Evolutionary conservation across 2,797 vertebrate genomes (phyloP), one percentile per base, ranked within the genome.

Genomic region (Syngnathus rostellatus): DNA sequence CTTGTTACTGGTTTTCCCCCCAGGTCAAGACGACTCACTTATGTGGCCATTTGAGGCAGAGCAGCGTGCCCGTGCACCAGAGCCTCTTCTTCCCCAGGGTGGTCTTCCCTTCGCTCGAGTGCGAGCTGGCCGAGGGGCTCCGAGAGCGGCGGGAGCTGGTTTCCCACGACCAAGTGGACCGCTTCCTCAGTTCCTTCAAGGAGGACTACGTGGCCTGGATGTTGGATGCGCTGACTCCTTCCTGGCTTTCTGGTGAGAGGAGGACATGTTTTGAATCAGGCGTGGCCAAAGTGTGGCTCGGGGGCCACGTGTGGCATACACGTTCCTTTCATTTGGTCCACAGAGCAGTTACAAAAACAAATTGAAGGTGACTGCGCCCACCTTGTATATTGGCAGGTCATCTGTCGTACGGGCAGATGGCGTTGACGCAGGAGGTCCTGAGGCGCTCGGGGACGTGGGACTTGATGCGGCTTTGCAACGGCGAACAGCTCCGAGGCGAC

Each of bases 381-480:
- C 64, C 37, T 67, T 3, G 9, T 16, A 48, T 21, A 1, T 60
- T 67, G 71, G 59, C 74, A 92, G 92, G 91, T 78, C 88, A 87
- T 75, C 80, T 92, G 83, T 93, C 92, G 0, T 92, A 90, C 81
- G 72, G 76, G 40, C 90, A 91, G 83, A 85, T 92, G 81, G 82
- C 79, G 43, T 82, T 79, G 0, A 82, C 81, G 66, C 82, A 81
- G 60, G 82, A 77, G 45, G 74, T 85, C 62, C 82, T 93, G 66
- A 71, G 68, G 63, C 74, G 63, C 43, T 78, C 89, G 73, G 89
- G 90, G 53, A 92, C 91, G 0, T 92, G 92, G 91, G 92, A 93
- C 67, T 62, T 86, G 63, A 62, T 93, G 67, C 73, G 65, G 62
- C 73, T 92, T 70, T 76, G 76, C 62, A 70, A 80, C 58, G 90